Evolutionary conservation across 2,888 invertebrate species (phyloP).

Genomic region (Mythimna lalbum): DNA sequence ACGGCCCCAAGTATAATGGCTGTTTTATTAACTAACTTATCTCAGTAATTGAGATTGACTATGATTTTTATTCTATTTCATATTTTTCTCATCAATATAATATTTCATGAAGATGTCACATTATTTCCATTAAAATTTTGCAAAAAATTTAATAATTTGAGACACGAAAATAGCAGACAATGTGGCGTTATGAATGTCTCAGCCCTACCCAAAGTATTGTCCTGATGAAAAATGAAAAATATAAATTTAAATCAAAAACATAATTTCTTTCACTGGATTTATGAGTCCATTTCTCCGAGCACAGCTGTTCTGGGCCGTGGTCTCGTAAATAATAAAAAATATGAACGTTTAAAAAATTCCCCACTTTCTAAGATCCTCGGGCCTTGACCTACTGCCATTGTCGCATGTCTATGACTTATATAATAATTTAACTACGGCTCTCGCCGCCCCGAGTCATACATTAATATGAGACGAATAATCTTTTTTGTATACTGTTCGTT

Average conservation of each 20-base stretch:
- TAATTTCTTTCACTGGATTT: conserved; percentile 52
- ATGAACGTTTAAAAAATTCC: conserved; percentile 43
- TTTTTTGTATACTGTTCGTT: conserved; percentile 60
- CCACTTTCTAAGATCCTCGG: conserved; percentile 25
- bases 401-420: conserved; percentile 34
- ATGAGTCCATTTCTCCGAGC: conserved; percentile 52
- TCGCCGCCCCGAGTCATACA: conserved; percentile 37
- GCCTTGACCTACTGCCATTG: conserved; percentile 44
- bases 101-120: neutral
- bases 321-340: conserved; percentile 55
- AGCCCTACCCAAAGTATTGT: conserved; percentile 12
- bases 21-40: neutral
- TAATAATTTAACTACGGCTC: conserved; percentile 54
- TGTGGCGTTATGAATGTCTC: neutral
- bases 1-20: neutral
- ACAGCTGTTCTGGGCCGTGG: conserved; percentile 44
- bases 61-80: neutral
- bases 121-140: neutral
- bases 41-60: neutral
- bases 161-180: neutral
- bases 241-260: conserved; percentile 51
- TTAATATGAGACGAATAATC: conserved; percentile 60
- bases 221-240: conserved; percentile 35
- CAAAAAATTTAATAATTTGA: neutral
- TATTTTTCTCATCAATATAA: neutral